Conservation (phyloP, 2,113 vertebrate genomes). For the Fregata magnificens region DNA sequence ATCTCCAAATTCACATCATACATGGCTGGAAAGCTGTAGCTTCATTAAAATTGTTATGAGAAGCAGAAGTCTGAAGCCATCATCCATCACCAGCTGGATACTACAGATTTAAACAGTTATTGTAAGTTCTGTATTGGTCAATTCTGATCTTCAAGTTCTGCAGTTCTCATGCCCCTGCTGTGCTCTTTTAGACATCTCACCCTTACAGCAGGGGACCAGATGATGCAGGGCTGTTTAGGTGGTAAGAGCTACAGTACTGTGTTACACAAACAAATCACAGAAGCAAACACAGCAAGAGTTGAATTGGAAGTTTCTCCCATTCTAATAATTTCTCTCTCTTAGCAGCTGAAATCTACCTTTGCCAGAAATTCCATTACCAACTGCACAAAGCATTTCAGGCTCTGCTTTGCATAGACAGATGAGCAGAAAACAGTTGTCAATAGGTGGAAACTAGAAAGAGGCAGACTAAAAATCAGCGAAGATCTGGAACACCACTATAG, state of each 20-base stretch:
- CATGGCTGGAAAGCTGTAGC: background rate
- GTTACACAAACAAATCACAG: conserved; percentile 6
- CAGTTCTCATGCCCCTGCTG: conserved; percentile 28
- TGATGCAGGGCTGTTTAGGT: conserved; percentile 19
- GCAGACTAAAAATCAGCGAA: background rate
- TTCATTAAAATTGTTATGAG: conserved; percentile 46
- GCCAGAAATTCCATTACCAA: conserved; percentile 32
- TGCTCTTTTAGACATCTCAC: background rate
- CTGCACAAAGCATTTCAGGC: background rate
- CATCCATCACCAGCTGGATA: background rate
- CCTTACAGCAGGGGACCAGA: conserved; percentile 25
- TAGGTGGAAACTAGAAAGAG: background rate
- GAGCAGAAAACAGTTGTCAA: conserved; percentile 12
- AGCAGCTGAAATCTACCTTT: conserved; percentile 15
- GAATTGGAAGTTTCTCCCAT: background rate
- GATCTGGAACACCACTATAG: background rate
- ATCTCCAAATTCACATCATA: background rate
- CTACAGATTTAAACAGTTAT: conserved; percentile 14
- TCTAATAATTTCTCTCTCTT: background rate
- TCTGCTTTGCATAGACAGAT: background rate
- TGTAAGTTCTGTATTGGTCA: background rate
- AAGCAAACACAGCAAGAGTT: conserved; percentile 35
- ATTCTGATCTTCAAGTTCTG: background rate
- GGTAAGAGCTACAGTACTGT: background rate
- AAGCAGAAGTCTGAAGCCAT: conserved; percentile 10